phyloP scores from a whole-genome alignment of 2,113 vertebrate genomes.

The Lampris incognitus region DNA sequence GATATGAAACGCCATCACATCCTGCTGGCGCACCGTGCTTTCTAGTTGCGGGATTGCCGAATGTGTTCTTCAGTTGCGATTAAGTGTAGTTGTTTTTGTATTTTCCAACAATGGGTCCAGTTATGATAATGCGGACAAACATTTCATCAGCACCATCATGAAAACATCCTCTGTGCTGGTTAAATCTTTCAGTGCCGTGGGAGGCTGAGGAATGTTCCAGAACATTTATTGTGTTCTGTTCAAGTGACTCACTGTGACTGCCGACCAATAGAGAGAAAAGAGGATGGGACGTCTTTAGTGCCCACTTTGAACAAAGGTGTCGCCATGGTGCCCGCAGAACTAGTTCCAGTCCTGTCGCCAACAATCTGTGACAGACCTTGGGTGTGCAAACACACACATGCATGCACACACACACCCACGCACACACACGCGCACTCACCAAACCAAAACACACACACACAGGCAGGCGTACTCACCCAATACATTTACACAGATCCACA shows the following conservation, averaged over 20 bases:
- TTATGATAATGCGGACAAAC: background rate
- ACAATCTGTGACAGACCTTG: slow-evolving; percentile 31
- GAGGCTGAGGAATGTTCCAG: slow-evolving; percentile 26
- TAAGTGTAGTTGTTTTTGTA: no score
- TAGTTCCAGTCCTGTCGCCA: slow-evolving; percentile 25
- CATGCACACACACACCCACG: background rate
- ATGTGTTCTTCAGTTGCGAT: no score
- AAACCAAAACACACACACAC: background rate
- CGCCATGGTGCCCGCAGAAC: slow-evolving; percentile 46
- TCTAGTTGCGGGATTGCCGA: no score
- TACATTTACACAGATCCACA: background rate
- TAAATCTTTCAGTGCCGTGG: slow-evolving; percentile 23
- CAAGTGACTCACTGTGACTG: slow-evolving; percentile 48
- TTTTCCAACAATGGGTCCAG: no score
- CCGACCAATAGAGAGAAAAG: slow-evolving; percentile 37
- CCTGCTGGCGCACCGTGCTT: no score
- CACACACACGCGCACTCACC: background rate
- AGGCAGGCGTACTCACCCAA: no score
- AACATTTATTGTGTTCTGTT: background rate
- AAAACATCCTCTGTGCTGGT: background rate
- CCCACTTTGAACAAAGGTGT: slow-evolving; percentile 48
- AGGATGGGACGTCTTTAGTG: background rate
- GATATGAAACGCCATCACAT: no score
- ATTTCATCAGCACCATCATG: no score
- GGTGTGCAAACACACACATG: background rate